Base-by-base conservation (phyloP, 2,797 vertebrate genomes). In the Brotogeris chrysoptera region DNA sequence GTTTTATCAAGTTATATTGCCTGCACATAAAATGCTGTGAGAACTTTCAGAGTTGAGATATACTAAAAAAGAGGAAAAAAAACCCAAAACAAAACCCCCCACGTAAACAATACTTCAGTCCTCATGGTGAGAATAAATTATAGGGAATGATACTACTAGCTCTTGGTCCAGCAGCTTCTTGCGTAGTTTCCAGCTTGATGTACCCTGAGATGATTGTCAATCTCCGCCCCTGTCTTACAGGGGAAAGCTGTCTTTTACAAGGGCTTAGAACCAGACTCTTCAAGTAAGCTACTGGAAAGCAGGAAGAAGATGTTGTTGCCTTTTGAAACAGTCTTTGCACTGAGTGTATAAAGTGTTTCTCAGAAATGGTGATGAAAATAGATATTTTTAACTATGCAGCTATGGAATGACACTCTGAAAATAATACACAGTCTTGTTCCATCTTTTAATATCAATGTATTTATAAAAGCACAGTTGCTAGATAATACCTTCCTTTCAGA, bases 291-390 rank as follows among this genome's bases (percentile, higher is more conserved):
- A 25, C 36, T 61, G 49, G 44, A 83, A 84, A 93, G 61, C 76
- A 86, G 49, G 38, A 79, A 36, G 76, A 77, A 10, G 57, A 69
- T 1, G 2, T 38, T 52, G 7, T 43, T 92, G 57, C 69, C 61
- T 93, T 86, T 72, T 66, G 60, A 66, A 86, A 69, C 36, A 63
- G 47, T 66, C 23, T 85, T 83, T 89, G 43, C 89, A 27, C 72
- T 92, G 19, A 0, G 1, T 30, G 20, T 76, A 10, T 76, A 13
- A 90, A 69, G 49, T 38, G 49, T 63, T 94, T 80, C 52, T 70
- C 53, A 81, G 91, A 88, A 91, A 69, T 83, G 61, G 30, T 90
- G 88, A 74, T 91, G 88, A 74, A 89, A 93, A 93, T 76, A 86
- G 65, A 2, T 82, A 80, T 71, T 89, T 95, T 89, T 83, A 90